A percentile compares a stretch with the other conserved stretches of the same genome.
phyloP scores from a whole-genome alignment of 2,797 vertebrate species.

The Phrynocephalus guinanensis region DNA sequence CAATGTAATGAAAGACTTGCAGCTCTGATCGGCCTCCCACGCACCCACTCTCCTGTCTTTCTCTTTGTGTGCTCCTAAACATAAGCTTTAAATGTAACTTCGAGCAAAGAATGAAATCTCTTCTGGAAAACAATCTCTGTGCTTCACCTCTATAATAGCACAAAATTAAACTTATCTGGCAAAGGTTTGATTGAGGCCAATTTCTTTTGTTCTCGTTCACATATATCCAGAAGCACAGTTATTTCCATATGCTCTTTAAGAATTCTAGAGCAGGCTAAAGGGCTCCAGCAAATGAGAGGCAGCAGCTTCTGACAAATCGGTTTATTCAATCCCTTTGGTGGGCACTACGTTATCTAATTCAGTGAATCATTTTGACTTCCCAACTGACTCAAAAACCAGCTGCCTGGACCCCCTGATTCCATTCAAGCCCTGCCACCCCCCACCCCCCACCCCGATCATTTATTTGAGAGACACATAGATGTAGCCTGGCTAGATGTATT shows the following conservation, averaged over 20 bases:
- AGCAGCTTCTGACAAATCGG: conserved; percentile 61
- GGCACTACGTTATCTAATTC: conserved; percentile 69
- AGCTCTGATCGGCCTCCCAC: not conserved
- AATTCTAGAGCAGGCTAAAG: conserved; percentile 63
- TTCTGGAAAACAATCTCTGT: not conserved
- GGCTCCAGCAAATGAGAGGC: conserved; percentile 54
- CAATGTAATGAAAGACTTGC: not conserved
- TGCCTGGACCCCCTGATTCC: conserved; percentile 57
- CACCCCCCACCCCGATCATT: not conserved
- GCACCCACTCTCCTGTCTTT: accelerated
- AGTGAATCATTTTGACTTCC: conserved; percentile 69
- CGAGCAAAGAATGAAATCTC: not conserved
- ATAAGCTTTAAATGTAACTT: not conserved
- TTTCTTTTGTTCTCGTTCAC: conserved; percentile 42
- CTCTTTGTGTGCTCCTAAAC: not conserved
- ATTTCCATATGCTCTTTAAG: conserved; percentile 10
- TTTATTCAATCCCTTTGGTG: conserved; percentile 73
- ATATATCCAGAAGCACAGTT: conserved; percentile 36
- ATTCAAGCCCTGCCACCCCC: conserved; percentile 44
- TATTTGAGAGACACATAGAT: conserved; percentile 38
- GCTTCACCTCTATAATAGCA: not conserved
- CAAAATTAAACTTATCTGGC: conserved; percentile 11
- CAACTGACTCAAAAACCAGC: conserved; percentile 66
- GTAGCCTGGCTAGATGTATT: not conserved
- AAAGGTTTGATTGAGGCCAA: conserved; percentile 47